A percentile compares a stretch with the other conserved stretches of the same genome.
These are phyloP conservation scores for Cladorhizidae sp. DNA, from an alignment of 37 sponge, comb jelly and placozoan genomes.

Conservation along the genomic window DNA sequence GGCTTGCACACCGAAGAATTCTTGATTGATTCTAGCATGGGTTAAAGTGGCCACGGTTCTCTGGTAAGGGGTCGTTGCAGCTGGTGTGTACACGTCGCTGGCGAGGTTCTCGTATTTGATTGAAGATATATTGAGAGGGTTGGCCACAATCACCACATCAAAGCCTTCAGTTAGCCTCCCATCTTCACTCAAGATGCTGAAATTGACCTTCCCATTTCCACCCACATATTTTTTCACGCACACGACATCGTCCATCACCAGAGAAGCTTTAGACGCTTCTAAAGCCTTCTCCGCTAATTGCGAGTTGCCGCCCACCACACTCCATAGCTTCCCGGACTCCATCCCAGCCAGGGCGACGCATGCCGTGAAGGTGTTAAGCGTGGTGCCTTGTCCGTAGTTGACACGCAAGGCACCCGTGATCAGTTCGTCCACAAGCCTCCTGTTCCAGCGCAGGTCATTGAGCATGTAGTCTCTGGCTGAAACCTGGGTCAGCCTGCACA, in stretches of 20 bases:
- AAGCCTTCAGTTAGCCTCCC: slow-evolving; percentile 14
- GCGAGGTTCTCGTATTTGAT: slow-evolving; percentile 71
- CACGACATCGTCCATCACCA: slow-evolving; percentile 53
- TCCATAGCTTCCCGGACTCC: slow-evolving; percentile 71
- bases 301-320: slow-evolving; percentile 81
- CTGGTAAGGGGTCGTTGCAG: slow-evolving; percentile 57
- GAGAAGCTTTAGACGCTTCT: slow-evolving; percentile 54
- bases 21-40: slow-evolving; percentile 60
- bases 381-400: slow-evolving; percentile 79
- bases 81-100: slow-evolving; percentile 45
- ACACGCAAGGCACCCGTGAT: slow-evolving; percentile 56
- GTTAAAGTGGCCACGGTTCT: slow-evolving; percentile 80
- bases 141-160: slow-evolving; percentile 85
- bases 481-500: slow-evolving; percentile 47
- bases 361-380: slow-evolving; percentile 61
- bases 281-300: slow-evolving; percentile 63
- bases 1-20: slow-evolving; percentile 42
- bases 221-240: slow-evolving; percentile 28
- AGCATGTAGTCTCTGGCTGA: slow-evolving; percentile 48
- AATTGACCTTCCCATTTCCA: slow-evolving; percentile 1
- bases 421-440: slow-evolving; percentile 63
- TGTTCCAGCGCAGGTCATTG: slow-evolving; percentile 22
- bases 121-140: slow-evolving; percentile 54
- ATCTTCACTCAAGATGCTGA: slow-evolving; percentile 14
- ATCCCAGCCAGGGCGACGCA: slow-evolving; percentile 82